These are phyloP conservation scores for Trichopoda pennipes DNA, from an alignment of 2,888 invertebrate genomes.

Conservation along the genomic window DNA sequence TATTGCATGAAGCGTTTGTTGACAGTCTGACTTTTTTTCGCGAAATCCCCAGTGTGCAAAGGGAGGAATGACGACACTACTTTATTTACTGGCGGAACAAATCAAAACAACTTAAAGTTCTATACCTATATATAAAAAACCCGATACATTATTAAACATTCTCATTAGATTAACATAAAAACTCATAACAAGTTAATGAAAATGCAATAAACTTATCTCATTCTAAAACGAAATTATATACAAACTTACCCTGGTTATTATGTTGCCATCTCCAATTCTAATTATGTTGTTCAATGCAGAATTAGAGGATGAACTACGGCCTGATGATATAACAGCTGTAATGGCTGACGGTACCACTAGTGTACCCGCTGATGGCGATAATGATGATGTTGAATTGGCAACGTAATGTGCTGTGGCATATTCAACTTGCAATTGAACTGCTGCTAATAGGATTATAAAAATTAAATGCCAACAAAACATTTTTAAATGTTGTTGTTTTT, in stretches of 20 bases:
- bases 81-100: too few relatives aligned
- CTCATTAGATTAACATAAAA: too few relatives aligned
- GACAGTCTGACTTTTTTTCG: too few relatives aligned
- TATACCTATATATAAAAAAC: too few relatives aligned
- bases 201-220: too few relatives aligned
- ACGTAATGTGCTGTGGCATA: conserved; percentile 69
- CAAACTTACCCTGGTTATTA: conserved; percentile 77
- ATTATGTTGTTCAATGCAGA: conserved; percentile 75
- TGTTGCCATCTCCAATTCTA: conserved; percentile 79
- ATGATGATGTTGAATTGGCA: conserved; percentile 54
- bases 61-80: too few relatives aligned
- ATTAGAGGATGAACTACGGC: conserved; percentile 66
- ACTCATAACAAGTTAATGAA: too few relatives aligned
- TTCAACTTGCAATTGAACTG: conserved; percentile 71
- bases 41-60: too few relatives aligned
- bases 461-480: conserved; percentile 69
- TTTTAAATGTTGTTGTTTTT: conserved; percentile 43
- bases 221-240: too few relatives aligned
- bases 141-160: too few relatives aligned
- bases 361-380: conserved; percentile 46
- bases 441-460: conserved; percentile 65
- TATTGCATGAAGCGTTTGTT: too few relatives aligned
- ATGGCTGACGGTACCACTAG: conserved; percentile 57
- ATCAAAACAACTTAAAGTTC: too few relatives aligned
- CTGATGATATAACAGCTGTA: conserved; percentile 53